A percentile compares a stretch with the other conserved stretches of the same genome.
Evolutionary conservation across 2,888 invertebrate genomes (phyloP).

Genomic region (Oasisia sp.): DNA sequence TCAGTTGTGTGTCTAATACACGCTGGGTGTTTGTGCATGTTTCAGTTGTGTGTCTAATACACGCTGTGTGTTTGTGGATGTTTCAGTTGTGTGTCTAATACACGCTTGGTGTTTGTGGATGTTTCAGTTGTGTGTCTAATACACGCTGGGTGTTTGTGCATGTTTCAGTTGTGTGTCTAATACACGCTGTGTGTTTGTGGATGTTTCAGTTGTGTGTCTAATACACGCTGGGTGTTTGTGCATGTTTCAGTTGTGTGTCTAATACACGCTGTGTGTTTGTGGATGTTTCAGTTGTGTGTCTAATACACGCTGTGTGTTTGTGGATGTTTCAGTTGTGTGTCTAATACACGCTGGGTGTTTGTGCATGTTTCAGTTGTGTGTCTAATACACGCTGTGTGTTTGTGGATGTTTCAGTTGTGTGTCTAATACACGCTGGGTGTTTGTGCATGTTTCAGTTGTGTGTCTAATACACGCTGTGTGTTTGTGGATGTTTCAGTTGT

Average conservation of each 20-base stretch:
- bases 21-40: conserved; percentile 26
- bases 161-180: conserved; percentile 57
- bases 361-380: conserved; percentile 57
- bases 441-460: conserved; percentile 57
- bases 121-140: conserved; percentile 57
- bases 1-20: conserved; percentile 54
- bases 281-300: conserved; percentile 57
- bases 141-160: background rate
- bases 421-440: background rate
- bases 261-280: background rate
- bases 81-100: conserved; percentile 57
- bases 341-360: background rate
- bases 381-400: background rate
- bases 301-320: background rate
- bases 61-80: background rate
- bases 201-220: conserved; percentile 57
- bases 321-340: conserved; percentile 57
- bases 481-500: conserved; percentile 57
- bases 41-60: conserved; percentile 55
- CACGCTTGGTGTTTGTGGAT: background rate
- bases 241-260: conserved; percentile 57
- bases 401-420: conserved; percentile 57
- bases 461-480: background rate
- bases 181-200: background rate
- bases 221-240: background rate